Evolutionary conservation across 1,140 invertebrate genomes (phyloP).

Genomic region (Camponotus floridanus): DNA sequence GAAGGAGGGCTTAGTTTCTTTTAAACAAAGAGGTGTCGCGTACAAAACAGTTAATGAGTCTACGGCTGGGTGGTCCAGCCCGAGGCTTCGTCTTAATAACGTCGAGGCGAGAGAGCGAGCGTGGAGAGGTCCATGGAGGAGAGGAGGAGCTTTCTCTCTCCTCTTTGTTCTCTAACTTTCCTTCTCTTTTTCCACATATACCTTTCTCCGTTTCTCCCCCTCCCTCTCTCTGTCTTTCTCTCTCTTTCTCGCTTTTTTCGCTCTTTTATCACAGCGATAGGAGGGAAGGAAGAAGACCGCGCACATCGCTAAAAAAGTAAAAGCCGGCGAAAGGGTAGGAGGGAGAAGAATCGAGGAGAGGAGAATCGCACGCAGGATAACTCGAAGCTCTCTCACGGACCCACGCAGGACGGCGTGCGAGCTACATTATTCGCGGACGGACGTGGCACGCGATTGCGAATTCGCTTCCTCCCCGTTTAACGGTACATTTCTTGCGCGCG

Average conservation of each 20-base stretch:
- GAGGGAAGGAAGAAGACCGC: conserved; percentile 9
- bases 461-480: conserved; percentile 52
- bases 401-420: conserved; percentile 45
- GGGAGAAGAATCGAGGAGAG: conserved; percentile 25
- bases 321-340: conserved; percentile 42
- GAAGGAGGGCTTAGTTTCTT: conserved; percentile 72
- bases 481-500: conserved; percentile 53
- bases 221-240: conserved; percentile 10
- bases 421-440: conserved; percentile 48
- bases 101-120: conserved; percentile 79
- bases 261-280: conserved; percentile 22
- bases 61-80: conserved; percentile 85
- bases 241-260: conserved; percentile 3
- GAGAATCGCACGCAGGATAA: conserved; percentile 47
- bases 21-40: conserved; percentile 84
- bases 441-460: conserved; percentile 53
- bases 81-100: conserved; percentile 84
- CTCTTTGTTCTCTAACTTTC: conserved; percentile 40
- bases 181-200: background rate
- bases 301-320: conserved; percentile 54
- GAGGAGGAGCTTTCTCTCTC: conserved; percentile 60
- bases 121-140: conserved; percentile 69
- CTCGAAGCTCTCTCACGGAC: conserved; percentile 39
- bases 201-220: conserved; percentile 26
- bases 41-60: conserved; percentile 85